Base-by-base conservation (phyloP, 2,797 vertebrate species). In the Chelidonichthys spinosus region DNA sequence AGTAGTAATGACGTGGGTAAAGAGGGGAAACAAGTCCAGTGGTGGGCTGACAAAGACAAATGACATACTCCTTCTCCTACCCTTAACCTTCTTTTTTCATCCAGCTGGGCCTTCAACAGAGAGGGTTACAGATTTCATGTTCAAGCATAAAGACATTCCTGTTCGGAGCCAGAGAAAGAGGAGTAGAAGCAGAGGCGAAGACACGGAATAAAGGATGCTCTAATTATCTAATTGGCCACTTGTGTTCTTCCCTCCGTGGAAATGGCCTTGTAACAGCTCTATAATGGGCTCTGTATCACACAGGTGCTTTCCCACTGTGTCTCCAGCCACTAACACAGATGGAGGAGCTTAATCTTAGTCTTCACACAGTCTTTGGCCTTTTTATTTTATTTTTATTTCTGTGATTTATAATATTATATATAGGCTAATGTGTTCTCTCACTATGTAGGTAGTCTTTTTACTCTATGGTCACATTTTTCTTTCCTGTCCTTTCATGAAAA, bases 221-320 rank as follows among this genome's bases (percentile, higher is more conserved):
- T 85, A 82, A 87, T 90, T 83, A 78, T 78, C 71, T 90, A 90
- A 89, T 85, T 88, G 88, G 83, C 78, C 89, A 68, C 84, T 87
- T 74, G 84, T 79, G 84, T 75, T 86, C 63, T 65, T 76, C 63
- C 42, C 72, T 78, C 70, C 15, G 78, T 83, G 79, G 89, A 82
- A 63, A 76, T 62, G 75, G 65, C 67, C 64, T 72, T 63, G 75
- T 83, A 83, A 84, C 53, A n/a, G 69, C 78, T 87, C 77, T 64
- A 47, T 89, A 87, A 89, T 89, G 86, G 82, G 58, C 71, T 88
- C 61, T 56, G 53, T 77, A 67, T 72, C 73, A 84, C 79, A 75
- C 86, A 90, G 85, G 88, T 91, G 88, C 78, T 78, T 63, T 81
- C 81, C 55, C 82, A 77, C 76, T 0, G 18, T 11, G 35, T 69